Conservation (phyloP, 2,888 invertebrate genomes). For the Mythimna loreyi region DNA sequence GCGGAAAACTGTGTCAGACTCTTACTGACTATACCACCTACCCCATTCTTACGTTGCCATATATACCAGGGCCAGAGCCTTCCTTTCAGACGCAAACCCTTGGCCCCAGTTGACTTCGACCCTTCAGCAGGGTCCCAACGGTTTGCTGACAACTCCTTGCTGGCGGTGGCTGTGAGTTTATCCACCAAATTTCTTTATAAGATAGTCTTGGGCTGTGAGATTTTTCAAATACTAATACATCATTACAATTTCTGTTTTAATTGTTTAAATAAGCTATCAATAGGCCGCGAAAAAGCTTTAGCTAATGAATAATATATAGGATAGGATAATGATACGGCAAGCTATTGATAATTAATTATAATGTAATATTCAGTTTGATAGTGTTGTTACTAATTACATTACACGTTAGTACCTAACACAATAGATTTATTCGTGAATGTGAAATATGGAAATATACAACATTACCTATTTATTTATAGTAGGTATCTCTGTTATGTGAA, state of each 20-base stretch:
- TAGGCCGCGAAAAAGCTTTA: not conserved
- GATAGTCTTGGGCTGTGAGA: too few relatives aligned
- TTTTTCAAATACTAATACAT: too few relatives aligned
- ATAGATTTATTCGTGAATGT: not conserved
- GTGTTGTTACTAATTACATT: constrained; percentile 29
- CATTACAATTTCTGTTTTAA: not conserved
- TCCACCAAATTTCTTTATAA: too few relatives aligned
- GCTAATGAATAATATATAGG: constrained; percentile 13
- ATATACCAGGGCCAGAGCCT: too few relatives aligned
- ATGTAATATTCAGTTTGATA: constrained; percentile 18
- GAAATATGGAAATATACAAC: not conserved
- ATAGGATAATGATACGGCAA: not conserved
- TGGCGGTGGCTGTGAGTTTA: too few relatives aligned
- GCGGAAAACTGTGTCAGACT: too few relatives aligned
- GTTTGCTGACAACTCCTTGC: too few relatives aligned
- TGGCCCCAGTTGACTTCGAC: too few relatives aligned
- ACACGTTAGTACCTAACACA: constrained; percentile 14
- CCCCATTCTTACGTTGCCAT: too few relatives aligned
- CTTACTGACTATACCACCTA: too few relatives aligned
- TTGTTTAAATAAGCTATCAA: not conserved
- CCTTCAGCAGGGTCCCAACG: too few relatives aligned
- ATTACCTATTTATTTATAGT: not conserved
- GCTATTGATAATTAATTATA: constrained; percentile 23
- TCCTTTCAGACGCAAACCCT: too few relatives aligned
- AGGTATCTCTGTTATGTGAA: not conserved